These are phyloP conservation scores for Nettapus auritus DNA, from an alignment of 2,113 vertebrate species.

Conservation along the genomic window DNA sequence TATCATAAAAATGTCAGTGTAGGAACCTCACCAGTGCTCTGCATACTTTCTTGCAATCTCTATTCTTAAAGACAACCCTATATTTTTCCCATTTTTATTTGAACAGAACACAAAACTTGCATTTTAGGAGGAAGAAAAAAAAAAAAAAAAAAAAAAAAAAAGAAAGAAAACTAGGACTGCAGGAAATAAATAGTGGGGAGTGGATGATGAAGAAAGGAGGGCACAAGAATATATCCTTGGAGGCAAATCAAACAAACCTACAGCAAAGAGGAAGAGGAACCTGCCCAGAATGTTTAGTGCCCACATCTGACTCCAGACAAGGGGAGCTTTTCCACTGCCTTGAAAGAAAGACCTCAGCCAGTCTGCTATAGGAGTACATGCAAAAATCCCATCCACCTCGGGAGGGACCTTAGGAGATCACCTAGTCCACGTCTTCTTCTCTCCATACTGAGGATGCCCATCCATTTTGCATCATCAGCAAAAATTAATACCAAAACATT, in stretches of 20 bases:
- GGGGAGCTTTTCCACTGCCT: not conserved
- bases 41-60: not conserved
- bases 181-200: not conserved
- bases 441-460: too few species aligned
- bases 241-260: not conserved
- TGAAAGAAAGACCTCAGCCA: not conserved
- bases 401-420: too few species aligned
- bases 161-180: not conserved
- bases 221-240: not conserved
- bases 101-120: not conserved
- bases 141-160: not conserved
- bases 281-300: not conserved
- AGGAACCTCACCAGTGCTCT: not conserved
- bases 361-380: not conserved
- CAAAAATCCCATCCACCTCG: not conserved
- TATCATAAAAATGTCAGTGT: not conserved
- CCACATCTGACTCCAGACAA: not conserved
- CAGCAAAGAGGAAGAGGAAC: not conserved
- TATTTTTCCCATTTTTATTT: not conserved
- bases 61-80: rapidly evolving
- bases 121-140: not conserved
- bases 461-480: not conserved
- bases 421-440: not conserved
- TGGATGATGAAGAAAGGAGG: not conserved
- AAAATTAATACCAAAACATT: not conserved